Conservation (phyloP, 2,797 vertebrate species). For the Lepus oiostolus region DNA sequence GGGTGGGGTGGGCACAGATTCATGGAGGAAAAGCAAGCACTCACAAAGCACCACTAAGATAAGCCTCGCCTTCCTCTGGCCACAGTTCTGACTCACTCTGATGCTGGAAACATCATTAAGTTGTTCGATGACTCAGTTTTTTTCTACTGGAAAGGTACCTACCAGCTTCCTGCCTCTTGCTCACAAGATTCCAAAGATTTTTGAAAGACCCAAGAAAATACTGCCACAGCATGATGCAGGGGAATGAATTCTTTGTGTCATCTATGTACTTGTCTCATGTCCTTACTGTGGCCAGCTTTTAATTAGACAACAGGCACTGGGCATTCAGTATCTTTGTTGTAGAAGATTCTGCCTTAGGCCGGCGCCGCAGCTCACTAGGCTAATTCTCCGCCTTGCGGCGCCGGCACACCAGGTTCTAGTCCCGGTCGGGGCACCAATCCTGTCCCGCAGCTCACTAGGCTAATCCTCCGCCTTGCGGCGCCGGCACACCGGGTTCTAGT, state of each 20-base stretch:
- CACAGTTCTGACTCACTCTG: slow-evolving; percentile 14
- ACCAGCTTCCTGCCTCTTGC: not conserved
- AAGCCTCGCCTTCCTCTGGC: not conserved
- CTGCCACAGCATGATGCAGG: not conserved
- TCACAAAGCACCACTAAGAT: not conserved
- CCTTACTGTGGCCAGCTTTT: not conserved
- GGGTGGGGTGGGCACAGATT: not conserved
- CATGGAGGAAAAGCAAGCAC: not conserved
- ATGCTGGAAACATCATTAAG: not conserved
- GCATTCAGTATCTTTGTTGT: not conserved
- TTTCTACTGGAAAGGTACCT: slow-evolving; percentile 24
- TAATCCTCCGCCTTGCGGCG: too few species aligned
- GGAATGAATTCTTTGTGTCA: not conserved
- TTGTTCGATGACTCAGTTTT: slow-evolving; percentile 38
- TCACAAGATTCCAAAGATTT: slow-evolving; percentile 12
- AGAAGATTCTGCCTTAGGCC: not conserved
- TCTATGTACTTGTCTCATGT: not conserved
- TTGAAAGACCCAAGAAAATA: slow-evolving; percentile 12
- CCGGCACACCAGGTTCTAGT: too few species aligned
- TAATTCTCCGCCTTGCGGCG: too few species aligned
- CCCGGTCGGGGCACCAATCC: too few species aligned
- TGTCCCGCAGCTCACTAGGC: too few species aligned
- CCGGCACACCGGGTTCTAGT: too few species aligned
- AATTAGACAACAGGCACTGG: not conserved
- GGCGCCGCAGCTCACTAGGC: too few species aligned